A percentile compares a stretch with the other conserved stretches of the same genome.
Conservation (phyloP, 92 coral and sea anemone species). For the Umimayanthus kanabou region DNA sequence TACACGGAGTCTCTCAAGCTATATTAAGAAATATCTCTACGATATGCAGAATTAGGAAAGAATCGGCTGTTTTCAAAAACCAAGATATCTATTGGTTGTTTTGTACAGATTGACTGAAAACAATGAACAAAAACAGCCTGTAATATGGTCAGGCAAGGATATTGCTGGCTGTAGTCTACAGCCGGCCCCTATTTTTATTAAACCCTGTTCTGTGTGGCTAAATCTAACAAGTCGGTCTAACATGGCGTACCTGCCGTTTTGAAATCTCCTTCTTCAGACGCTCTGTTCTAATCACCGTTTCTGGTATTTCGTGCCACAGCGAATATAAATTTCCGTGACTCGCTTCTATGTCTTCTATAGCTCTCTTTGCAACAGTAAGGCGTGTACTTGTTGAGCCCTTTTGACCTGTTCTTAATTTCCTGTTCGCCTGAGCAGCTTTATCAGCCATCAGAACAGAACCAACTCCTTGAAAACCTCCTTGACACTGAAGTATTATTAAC, state of each 20-base stretch:
- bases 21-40: no score
- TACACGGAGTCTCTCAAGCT: no score
- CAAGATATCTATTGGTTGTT: no score
- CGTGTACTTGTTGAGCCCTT: not conserved
- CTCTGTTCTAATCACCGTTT: not conserved
- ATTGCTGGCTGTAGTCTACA: no score
- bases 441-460: not conserved
- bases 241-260: slow-evolving; percentile 36
- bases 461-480: not conserved
- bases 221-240: not conserved
- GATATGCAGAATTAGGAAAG: no score
- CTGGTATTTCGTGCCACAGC: slow-evolving; percentile 13
- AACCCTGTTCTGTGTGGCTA: no score
- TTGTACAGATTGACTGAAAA: no score
- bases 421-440: not conserved
- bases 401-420: not conserved
- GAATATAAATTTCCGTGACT: not conserved
- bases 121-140: no score
- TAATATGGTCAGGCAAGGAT: no score
- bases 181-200: no score
- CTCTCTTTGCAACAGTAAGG: not conserved
- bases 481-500: slow-evolving; percentile 13
- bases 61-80: no score
- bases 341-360: not conserved
- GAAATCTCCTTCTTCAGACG: slow-evolving; percentile 16